Evolutionary conservation across 1,140 invertebrate species (phyloP).

Genomic region (Cyrtorhinus lividipennis): DNA sequence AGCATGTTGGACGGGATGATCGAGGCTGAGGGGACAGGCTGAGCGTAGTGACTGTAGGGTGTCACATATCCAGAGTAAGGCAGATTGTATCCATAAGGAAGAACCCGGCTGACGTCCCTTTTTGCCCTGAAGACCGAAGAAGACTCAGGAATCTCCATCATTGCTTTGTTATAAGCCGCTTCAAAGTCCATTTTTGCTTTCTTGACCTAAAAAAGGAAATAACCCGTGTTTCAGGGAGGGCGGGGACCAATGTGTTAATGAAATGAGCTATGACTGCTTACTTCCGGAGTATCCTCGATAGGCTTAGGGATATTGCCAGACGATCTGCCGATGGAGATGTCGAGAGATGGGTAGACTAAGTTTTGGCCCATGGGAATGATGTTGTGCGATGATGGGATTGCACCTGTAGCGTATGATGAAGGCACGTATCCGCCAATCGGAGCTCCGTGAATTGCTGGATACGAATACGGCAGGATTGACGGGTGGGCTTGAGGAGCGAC

Average conservation of each 20-base stretch:
- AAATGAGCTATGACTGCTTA: background rate
- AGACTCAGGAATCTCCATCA: background rate
- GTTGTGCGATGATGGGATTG: background rate
- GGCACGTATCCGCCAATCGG: background rate
- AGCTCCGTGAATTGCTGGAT: background rate
- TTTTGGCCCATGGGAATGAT: background rate
- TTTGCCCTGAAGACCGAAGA: background rate
- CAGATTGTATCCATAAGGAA: background rate
- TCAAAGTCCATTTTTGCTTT: constrained; percentile 13
- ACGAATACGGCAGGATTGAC: background rate
- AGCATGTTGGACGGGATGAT: background rate
- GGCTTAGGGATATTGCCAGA: background rate
- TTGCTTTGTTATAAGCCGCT: constrained; percentile 5
- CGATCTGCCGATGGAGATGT: background rate
- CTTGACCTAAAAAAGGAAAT: constrained; percentile 13
- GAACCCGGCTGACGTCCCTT: background rate
- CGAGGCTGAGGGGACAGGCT: background rate
- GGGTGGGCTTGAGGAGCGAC: constrained; percentile 23
- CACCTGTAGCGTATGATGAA: background rate
- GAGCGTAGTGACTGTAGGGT: background rate
- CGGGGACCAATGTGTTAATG: background rate
- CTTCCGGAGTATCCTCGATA: constrained; percentile 4
- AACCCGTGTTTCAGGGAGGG: too few species aligned
- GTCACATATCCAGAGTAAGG: background rate
- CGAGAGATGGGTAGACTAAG: background rate